Evolutionary conservation across 1,140 invertebrate species (phyloP).

Genomic region (Nixonia krombeini): DNA sequence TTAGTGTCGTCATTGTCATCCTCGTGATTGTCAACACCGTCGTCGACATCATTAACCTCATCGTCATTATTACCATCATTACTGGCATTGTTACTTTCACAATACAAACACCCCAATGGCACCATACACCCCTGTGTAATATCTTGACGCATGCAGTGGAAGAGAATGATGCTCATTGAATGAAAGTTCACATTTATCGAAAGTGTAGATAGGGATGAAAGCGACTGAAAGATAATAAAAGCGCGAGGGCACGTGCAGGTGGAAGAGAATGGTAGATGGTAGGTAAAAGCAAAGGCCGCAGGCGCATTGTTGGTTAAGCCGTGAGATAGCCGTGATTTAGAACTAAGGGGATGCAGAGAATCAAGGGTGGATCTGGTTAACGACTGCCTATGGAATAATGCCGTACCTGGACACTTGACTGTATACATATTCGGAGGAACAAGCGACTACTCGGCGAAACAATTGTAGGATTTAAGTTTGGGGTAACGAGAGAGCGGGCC

Average conservation of each 20-base stretch:
- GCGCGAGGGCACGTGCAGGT: conserved; percentile 14
- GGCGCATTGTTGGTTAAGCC: conserved; percentile 54
- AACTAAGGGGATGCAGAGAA: conserved; percentile 41
- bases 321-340: conserved; percentile 56
- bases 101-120: too few relatives aligned
- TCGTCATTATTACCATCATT: too few relatives aligned
- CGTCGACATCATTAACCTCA: too few relatives aligned
- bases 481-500: neutral
- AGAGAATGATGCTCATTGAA: too few relatives aligned
- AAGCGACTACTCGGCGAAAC: conserved; percentile 34
- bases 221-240: conserved; percentile 50
- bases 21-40: too few relatives aligned
- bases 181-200: conserved; percentile 21
- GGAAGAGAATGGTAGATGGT: conserved; percentile 19
- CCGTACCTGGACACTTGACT: conserved; percentile 15
- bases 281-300: conserved; percentile 32
- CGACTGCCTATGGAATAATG: conserved; percentile 38
- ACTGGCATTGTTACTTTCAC: too few relatives aligned
- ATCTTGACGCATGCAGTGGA: too few relatives aligned
- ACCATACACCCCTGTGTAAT: too few relatives aligned
- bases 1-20: too few relatives aligned
- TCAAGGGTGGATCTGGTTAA: conserved; percentile 34
- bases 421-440: conserved; percentile 15
- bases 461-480: conserved; percentile 27
- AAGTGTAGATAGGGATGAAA: conserved; percentile 43